Percentiles rank a stretch among this genome's conserved stretches.
These are phyloP conservation scores for Marmota monax DNA, from an alignment of 2,113 vertebrate species.

Conservation along the genomic window DNA sequence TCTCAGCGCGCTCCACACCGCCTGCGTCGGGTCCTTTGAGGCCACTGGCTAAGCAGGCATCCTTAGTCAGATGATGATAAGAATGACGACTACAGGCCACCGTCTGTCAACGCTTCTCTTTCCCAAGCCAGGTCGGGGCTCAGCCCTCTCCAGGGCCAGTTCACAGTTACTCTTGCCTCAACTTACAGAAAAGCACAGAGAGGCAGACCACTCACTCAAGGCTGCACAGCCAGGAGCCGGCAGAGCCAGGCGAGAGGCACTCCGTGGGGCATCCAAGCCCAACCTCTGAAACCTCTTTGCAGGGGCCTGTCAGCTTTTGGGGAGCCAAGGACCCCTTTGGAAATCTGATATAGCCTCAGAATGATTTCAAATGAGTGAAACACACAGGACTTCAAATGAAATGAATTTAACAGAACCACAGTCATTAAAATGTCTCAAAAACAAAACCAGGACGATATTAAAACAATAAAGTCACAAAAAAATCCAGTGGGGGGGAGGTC, in stretches of 20 bases:
- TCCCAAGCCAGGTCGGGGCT: neutral
- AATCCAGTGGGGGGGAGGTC: neutral
- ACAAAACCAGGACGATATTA: neutral
- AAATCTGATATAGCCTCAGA: neutral
- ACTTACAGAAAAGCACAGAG: neutral
- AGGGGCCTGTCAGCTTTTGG: neutral
- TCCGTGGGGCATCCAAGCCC: neutral
- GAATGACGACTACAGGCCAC: neutral
- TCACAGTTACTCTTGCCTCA: neutral
- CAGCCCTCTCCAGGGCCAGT: neutral
- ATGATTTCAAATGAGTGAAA: conserved; percentile 1
- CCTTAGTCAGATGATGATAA: neutral
- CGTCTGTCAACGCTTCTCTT: neutral
- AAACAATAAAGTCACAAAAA: neutral
- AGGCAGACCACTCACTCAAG: neutral
- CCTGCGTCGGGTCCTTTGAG: neutral
- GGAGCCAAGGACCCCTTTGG: neutral
- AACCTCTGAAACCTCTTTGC: neutral
- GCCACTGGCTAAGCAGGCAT: neutral
- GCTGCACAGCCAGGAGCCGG: neutral
- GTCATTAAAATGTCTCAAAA: conserved; percentile 46
- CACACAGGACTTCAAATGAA: neutral
- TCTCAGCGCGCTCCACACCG: neutral
- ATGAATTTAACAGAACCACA: neutral
- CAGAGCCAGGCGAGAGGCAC: neutral